phyloP scores from a whole-genome alignment of 2,797 vertebrate species.

The Gadopsis bispinosus region DNA sequence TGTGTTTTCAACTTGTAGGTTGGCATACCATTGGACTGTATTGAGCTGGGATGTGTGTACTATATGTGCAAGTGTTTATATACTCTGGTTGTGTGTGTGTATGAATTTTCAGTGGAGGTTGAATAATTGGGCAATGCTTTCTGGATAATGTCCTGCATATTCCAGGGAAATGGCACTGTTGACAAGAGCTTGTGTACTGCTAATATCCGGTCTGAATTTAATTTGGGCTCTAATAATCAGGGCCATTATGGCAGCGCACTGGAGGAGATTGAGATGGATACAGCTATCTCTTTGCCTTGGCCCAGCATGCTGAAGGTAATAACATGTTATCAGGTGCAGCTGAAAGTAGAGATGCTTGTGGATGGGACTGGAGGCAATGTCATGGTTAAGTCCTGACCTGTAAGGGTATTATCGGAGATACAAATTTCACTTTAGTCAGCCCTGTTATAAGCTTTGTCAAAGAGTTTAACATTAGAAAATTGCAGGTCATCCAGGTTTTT shows the following conservation, averaged over 20 bases:
- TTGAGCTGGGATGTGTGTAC: slow-evolving; percentile 15
- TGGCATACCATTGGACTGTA: slow-evolving; percentile 44
- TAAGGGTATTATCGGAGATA: background rate
- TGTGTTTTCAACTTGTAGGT: slow-evolving; percentile 27
- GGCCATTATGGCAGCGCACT: slow-evolving; percentile 90
- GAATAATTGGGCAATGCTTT: slow-evolving; percentile 85
- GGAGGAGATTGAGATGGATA: slow-evolving; percentile 95
- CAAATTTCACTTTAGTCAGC: too few relatives aligned
- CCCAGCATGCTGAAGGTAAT: slow-evolving; percentile 91
- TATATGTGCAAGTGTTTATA: slow-evolving; percentile 30
- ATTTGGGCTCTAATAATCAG: slow-evolving; percentile 95
- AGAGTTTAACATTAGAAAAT: too few relatives aligned
- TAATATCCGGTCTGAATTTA: slow-evolving; percentile 97
- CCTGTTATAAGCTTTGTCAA: too few relatives aligned
- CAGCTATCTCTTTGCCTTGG: slow-evolving; percentile 72
- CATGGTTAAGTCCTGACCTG: slow-evolving; percentile 2
- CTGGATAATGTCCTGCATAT: slow-evolving; percentile 92
- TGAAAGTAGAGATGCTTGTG: slow-evolving; percentile 30
- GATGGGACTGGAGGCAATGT: slow-evolving; percentile 4
- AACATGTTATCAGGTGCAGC: slow-evolving; percentile 87
- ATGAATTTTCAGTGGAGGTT: slow-evolving; percentile 36
- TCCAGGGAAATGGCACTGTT: slow-evolving; percentile 94
- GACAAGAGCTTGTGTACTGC: slow-evolving; percentile 94
- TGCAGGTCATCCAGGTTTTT: too few relatives aligned
- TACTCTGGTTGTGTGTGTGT: slow-evolving; percentile 14